Evolutionary conservation across 2,888 invertebrate genomes (phyloP).

Genomic region (Parnassius mnemosyne): DNA sequence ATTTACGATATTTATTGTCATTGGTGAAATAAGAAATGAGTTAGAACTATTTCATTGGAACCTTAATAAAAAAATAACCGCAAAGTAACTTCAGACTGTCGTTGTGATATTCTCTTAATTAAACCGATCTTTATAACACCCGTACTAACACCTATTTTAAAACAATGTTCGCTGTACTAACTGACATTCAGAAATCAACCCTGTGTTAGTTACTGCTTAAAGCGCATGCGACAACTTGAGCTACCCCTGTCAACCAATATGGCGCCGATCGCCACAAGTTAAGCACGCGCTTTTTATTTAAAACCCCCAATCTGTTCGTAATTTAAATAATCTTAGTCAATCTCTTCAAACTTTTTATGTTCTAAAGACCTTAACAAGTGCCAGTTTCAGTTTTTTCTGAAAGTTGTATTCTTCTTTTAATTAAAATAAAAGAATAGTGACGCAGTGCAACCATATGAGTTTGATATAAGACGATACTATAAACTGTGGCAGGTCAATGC

Average conservation of each 20-base stretch:
- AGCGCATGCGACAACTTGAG: conserved; percentile 64
- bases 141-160: conserved; percentile 31
- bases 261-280: conserved; percentile 71
- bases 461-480: conserved; percentile 42
- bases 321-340: conserved; percentile 21
- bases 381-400: conserved; percentile 26
- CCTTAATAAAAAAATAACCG: too few species aligned
- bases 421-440: conserved; percentile 33
- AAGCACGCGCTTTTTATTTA: conserved; percentile 69
- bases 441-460: conserved; percentile 64
- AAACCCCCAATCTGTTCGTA: conserved; percentile 36
- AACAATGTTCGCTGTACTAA: conserved; percentile 37
- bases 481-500: conserved; percentile 49
- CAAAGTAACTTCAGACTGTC: too few species aligned
- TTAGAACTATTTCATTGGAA: too few species aligned
- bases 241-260: conserved; percentile 72
- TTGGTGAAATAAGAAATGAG: too few species aligned
- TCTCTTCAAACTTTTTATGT: conserved; percentile 17
- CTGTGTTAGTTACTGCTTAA: conserved; percentile 39
- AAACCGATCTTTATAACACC: too few species aligned
- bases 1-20: too few species aligned
- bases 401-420: conserved; percentile 16
- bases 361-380: conserved; percentile 21
- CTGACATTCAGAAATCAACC: conserved; percentile 52
- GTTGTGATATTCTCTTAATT: too few species aligned